Conservation (phyloP, 2,113 vertebrate species). For the Osmerus eperlanus region DNA sequence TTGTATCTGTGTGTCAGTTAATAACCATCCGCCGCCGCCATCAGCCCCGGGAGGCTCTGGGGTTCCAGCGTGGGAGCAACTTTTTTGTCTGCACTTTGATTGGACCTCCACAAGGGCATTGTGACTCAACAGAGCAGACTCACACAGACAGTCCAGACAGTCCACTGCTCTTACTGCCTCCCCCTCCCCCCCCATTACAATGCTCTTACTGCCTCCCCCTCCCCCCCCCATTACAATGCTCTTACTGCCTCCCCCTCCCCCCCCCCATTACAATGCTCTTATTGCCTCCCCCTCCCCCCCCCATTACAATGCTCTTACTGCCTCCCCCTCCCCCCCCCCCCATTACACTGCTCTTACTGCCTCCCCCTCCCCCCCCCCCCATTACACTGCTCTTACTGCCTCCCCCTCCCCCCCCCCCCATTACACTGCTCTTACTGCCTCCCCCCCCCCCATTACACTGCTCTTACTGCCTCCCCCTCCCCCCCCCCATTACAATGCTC, state of each 20-base stretch:
- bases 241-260: slow-evolving; percentile 4
- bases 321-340: background rate
- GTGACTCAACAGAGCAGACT: background rate
- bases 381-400: slow-evolving; percentile 17
- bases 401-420: background rate
- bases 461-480: slow-evolving; percentile 4
- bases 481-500: slow-evolving; percentile 6
- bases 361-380: no score
- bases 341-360: slow-evolving; percentile 5
- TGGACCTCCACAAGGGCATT: slow-evolving; percentile 7
- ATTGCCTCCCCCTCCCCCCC: background rate
- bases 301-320: slow-evolving; percentile 18
- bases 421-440: slow-evolving; percentile 3
- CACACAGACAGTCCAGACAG: slow-evolving; percentile 18
- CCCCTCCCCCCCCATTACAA: background rate
- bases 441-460: slow-evolving; percentile 2
- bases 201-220: slow-evolving; percentile 2
- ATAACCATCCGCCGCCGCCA: background rate
- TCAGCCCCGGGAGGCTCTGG: background rate
- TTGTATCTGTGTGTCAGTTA: background rate
- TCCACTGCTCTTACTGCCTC: slow-evolving; percentile 19
- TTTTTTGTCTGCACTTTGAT: slow-evolving; percentile 43
- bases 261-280: slow-evolving; percentile 7
- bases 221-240: slow-evolving; percentile 4
- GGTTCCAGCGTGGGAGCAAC: slow-evolving; percentile 18